These are phyloP conservation scores for Euplagia quadripunctaria DNA, from an alignment of 2,888 invertebrate species.

Conservation along the genomic window DNA sequence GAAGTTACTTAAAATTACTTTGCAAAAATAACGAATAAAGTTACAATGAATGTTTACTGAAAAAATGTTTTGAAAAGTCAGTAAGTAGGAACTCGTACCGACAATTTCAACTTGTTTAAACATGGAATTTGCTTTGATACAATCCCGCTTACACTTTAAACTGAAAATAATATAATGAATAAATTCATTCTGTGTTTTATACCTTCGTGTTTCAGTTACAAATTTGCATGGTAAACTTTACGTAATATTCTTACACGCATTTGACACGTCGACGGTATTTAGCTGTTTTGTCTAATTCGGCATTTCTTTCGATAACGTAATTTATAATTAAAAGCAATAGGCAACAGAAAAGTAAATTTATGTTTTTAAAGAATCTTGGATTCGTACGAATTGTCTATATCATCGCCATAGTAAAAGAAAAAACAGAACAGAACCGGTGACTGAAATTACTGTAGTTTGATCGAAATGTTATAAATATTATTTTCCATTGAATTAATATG, in stretches of 20 bases:
- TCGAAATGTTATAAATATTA: too few species aligned
- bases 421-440: background rate
- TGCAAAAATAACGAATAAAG: conserved; percentile 22
- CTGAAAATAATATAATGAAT: background rate
- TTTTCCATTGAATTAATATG: background rate
- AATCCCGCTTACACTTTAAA: conserved; percentile 34
- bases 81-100: conserved; percentile 26
- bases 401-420: background rate
- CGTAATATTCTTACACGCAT: background rate
- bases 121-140: conserved; percentile 44
- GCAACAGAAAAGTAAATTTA: background rate
- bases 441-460: background rate
- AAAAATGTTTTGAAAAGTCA: conserved; percentile 36
- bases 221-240: conserved; percentile 20
- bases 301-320: background rate
- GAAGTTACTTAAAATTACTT: conserved; percentile 20
- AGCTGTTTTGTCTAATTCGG: too few species aligned
- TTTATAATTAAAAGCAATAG: background rate
- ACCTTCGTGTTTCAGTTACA: conserved; percentile 3
- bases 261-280: too few species aligned
- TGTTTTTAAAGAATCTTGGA: background rate
- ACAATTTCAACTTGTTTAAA: conserved; percentile 42
- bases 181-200: conserved; percentile 24
- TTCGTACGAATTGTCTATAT: background rate
- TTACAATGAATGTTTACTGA: conserved; percentile 31